Conservation (phyloP, 1,140 invertebrate species). For the Aphelenchoides fujianensis region DNA sequence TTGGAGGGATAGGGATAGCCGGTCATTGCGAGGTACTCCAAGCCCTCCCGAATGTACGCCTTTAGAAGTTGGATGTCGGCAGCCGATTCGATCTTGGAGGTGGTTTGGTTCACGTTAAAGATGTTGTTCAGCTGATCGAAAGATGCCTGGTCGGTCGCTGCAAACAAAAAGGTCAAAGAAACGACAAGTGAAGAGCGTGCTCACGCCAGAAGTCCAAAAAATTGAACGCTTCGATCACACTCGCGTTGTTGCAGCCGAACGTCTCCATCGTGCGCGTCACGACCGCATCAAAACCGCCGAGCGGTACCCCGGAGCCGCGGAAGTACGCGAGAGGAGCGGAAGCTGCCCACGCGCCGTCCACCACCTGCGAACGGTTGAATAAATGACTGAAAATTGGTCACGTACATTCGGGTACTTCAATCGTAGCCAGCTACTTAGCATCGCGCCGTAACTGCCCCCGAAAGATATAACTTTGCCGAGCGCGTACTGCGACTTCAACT, state of each 20-base stretch:
- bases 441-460: conserved; percentile 82
- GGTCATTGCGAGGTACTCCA: conserved; percentile 65
- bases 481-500: conserved; percentile 82
- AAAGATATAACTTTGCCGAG: conserved; percentile 78
- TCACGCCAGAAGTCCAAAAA: no score
- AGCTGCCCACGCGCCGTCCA: no score
- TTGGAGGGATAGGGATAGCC: conserved; percentile 66
- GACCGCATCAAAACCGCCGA: conserved; percentile 75
- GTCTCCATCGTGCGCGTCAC: conserved; percentile 75
- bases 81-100: conserved; percentile 64
- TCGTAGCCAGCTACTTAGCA: conserved; percentile 89
- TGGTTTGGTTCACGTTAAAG: conserved; percentile 74
- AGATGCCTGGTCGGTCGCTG: conserved; percentile 68
- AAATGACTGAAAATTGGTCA: no score
- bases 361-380: no score
- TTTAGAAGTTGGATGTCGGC: no score
- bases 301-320: conserved; percentile 72
- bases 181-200: no score
- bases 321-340: conserved; percentile 91
- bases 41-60: conserved; percentile 62
- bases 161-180: no score
- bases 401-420: conserved; percentile 94
- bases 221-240: no score
- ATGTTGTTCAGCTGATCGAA: conserved; percentile 68
- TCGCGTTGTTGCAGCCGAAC: conserved; percentile 71